Evolutionary conservation across 2,113 vertebrate species (phyloP), one percentile per base, ranked within the genome.

Genomic region (Terrapene triunguis): DNA sequence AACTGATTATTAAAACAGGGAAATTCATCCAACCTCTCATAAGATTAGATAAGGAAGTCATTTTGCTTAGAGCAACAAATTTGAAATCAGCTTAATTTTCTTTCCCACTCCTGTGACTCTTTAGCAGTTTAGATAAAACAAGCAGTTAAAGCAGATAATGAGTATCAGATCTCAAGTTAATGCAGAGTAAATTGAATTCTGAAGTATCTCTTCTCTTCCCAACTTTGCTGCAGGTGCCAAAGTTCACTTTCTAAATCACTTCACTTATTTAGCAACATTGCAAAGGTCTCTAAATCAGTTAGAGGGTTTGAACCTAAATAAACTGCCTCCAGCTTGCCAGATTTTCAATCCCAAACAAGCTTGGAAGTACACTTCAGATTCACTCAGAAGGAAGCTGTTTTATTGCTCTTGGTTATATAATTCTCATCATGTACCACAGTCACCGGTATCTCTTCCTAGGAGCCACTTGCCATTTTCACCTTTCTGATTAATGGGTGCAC

Each of bases 51-150:
- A 98, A 98, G 97, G 95, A 98, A 98, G 97, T 97, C 44, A 97
- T 98, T 98, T 98, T 98, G 98, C 98, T 98, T 98, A 97, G 95
- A 98, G 98, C 97, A 98, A 98, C 97, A 98, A 98, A 98, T 98
- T 98, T 97, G 97, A 98, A 98, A 98, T 98, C 97, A 21, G 98
- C 98, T 98, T 98, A 96, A 98, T 98, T 98, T 98, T 98, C 98
- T 97, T 96, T 96, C 97, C 89, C 42, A 1, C 82, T 97, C 98
- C 97, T 95, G 97, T 98, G 98, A 97, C 98, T 98, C 89, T 87
- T 98, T 95, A 98, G 97, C 93, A 98, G 97, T 98, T 98, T 96
- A 98, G 98, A 98, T 98, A 98, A 98, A 98, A 98, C 98, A 97
- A 97, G 96, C 90, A 97, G 98, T 98, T 98, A 98, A 97, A 95